Evolutionary conservation across 2,888 invertebrate genomes (phyloP), one percentile per base, ranked within the genome.

Genomic region (Amblyteles armatorius): DNA sequence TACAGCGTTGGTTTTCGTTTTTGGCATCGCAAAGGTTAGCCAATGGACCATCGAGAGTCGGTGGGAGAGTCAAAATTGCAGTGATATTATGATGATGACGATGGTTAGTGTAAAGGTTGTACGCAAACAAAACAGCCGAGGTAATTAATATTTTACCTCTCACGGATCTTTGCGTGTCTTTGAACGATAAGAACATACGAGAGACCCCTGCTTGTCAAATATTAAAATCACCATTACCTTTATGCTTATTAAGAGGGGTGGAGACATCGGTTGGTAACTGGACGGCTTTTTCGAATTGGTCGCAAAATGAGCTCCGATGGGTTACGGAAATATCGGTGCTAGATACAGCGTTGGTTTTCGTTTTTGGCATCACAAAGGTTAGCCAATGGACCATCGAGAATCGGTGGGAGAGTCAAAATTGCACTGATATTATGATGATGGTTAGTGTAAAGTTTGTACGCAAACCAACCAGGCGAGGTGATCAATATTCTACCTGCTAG

Each of bases 81-180:
- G 36, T 79, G 82, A 85, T 72, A 82, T 82, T 29, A 85, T 74
- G 82, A 71, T 71, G 52, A 55, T 71, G 52, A 55, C 9, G 40
- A 73, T 48, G 19, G 76, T 6, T 60, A 60, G 73, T 29, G 81
- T 29, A 76, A 76, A 79, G 74, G 82, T 82, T 57, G 52, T 44
- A 44, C 50, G 71, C 74, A 85, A 85, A 82, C 79, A 72, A 79
- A 85, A 82, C 82, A 76, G 82, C 50, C 74, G 22, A 4, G 72
- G 82, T 85, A 85, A 85, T 85, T 79, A 85, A 85, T 85, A 85
- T 85, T 85, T 71, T 79, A 85, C 84, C 82, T 85, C 79, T 81
- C 81, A 81, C 77, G 29, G 29, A 29, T 29, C 29, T 29, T 29
- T 4, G 29, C 29, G 5, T 29, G 29, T 29, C 29, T 29, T 29